Base-by-base conservation (phyloP, 2,888 invertebrate genomes). In the Argyra leucocephala region DNA sequence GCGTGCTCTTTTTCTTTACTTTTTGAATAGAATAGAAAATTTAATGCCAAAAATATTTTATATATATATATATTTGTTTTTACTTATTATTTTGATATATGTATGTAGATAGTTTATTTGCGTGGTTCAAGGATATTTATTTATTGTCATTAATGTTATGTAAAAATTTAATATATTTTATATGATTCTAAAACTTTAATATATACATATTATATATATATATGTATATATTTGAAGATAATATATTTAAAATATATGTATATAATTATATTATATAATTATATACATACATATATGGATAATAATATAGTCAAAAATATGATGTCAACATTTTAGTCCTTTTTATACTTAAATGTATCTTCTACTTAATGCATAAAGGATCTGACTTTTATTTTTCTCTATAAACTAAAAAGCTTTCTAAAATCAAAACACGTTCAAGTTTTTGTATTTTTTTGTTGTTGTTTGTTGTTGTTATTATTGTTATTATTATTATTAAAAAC, bases 271-370 rank as follows among this genome's bases (percentile, higher is more conserved):
- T n/a, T 37, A 37, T 37, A 37, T 15, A 37, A 18, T 18, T n/a
- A 18, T 48, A 48, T 48, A 48, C 12, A 37, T 37, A 37, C 15
- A 37, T 37, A 37, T 26, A 26, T 26, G 9, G 3, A 31, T 7
- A 10, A 1, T 31, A 48, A 48, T 48, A 48, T 48, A 15, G 2
- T 3, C 18, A 15, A 48, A 48, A 48, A 48, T 48, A 48, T 48
- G 48, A 48, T 48, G 48, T 48, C 48, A 48, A 48, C 48, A 48
- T 48, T 48, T 48, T 48, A 48, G 48, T 48, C 48, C 48, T 48
- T 48, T 48, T 48, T 48, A 48, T n/a, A 48, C 2, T 18, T 18
- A 48, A 48, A 48, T 48, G 48, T 48, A 48, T 48, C 48, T 48
- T 48, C 48, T 37, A 18, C n/a, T 48, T 48, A 18, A 48, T 48